These are phyloP conservation scores for Anoplius nigerrimus DNA, from an alignment of 2,888 invertebrate genomes.

Conservation along the genomic window DNA sequence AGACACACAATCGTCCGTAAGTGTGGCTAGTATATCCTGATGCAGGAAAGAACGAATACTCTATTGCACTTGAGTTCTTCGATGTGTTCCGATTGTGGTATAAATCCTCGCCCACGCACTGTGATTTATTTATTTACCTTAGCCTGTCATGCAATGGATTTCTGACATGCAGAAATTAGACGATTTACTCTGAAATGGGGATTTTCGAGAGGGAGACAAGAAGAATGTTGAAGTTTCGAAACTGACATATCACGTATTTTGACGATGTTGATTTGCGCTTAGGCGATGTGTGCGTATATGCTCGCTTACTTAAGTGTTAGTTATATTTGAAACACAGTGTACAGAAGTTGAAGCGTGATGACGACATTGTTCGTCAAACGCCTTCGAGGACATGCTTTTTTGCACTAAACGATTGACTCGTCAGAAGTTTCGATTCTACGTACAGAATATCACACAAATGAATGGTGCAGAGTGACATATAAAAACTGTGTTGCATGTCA, in stretches of 20 bases:
- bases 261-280: slow-evolving; percentile 30
- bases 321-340: slow-evolving; percentile 21
- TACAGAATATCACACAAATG: too few relatives aligned
- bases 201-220: background rate
- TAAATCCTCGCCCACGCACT: too few relatives aligned
- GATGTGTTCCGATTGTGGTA: too few relatives aligned
- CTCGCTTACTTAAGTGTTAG: slow-evolving; percentile 10
- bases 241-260: slow-evolving; percentile 53
- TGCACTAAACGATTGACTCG: too few relatives aligned
- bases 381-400: background rate
- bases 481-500: too few relatives aligned
- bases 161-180: too few relatives aligned
- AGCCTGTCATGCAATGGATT: too few relatives aligned
- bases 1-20: background rate
- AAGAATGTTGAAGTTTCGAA: slow-evolving; percentile 37
- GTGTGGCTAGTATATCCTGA: background rate
- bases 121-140: too few relatives aligned
- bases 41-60: slow-evolving; percentile 12
- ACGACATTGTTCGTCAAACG: slow-evolving; percentile 31
- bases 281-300: slow-evolving; percentile 16
- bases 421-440: too few relatives aligned
- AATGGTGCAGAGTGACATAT: too few relatives aligned
- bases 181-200: too few relatives aligned
- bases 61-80: background rate
- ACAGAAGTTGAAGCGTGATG: slow-evolving; percentile 4